Evolutionary conservation across 2,888 invertebrate species (phyloP).

Genomic region (Serrognathus titanus): DNA sequence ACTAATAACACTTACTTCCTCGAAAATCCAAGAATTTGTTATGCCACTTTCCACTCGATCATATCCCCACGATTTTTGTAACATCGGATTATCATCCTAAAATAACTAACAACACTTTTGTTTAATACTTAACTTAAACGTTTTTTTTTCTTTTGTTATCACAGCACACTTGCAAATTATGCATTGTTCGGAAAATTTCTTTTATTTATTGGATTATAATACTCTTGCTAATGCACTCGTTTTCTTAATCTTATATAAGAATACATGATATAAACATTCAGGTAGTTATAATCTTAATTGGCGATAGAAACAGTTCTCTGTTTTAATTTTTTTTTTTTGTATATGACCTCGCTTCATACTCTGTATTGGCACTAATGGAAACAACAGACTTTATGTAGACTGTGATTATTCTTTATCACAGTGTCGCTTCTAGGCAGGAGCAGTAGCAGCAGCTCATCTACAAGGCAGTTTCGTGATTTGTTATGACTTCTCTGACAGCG

Average conservation of each 20-base stretch:
- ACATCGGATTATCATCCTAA: not conserved
- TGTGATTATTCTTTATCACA: slow-evolving; percentile 41
- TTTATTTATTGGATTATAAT: not conserved
- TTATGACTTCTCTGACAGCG: slow-evolving; percentile 44
- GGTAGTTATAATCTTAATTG: too few species aligned
- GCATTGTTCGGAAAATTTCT: not conserved
- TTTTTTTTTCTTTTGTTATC: slow-evolving; percentile 2
- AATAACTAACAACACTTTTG: slow-evolving; percentile 4
- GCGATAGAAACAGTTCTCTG: too few species aligned
- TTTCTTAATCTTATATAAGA: too few species aligned
- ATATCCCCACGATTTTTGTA: not conserved
- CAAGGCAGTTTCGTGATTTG: slow-evolving; percentile 48
- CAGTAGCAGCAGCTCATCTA: slow-evolving; percentile 25
- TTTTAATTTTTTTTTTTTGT: too few species aligned
- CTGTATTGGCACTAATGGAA: slow-evolving; percentile 37
- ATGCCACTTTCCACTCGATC: too few species aligned
- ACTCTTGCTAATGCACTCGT: too few species aligned
- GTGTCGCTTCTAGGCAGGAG: slow-evolving; percentile 19
- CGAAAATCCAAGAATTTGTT: too few species aligned
- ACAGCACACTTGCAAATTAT: slow-evolving; percentile 9
- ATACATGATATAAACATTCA: too few species aligned
- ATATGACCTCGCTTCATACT: too few species aligned
- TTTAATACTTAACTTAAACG: slow-evolving; percentile 1
- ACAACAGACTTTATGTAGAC: slow-evolving; percentile 34
- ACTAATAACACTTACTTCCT: too few species aligned